Percentiles rank a stretch among this genome's conserved stretches.
Evolutionary conservation across 1,140 invertebrate species (phyloP).

Genomic region (Mylabris phalerata): DNA sequence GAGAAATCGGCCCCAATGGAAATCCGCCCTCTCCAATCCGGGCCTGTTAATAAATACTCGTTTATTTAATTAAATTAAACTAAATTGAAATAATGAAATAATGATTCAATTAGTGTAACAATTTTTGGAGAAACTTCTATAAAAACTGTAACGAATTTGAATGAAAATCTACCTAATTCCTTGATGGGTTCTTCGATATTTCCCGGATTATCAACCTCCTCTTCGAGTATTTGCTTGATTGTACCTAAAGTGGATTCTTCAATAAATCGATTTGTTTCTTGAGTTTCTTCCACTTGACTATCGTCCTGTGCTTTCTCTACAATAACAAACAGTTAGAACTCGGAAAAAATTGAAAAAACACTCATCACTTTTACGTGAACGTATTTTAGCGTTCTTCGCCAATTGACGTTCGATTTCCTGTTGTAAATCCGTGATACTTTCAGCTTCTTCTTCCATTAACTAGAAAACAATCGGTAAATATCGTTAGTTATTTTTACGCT

Average conservation of each 20-base stretch:
- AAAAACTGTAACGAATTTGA: background rate
- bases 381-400: constrained; percentile 51
- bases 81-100: too few relatives aligned
- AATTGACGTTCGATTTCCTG: constrained; percentile 69
- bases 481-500: background rate
- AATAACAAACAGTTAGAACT: background rate
- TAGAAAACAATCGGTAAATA: constrained; percentile 21
- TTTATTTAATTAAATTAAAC: too few relatives aligned
- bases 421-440: constrained; percentile 63
- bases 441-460: constrained; percentile 56
- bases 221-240: constrained; percentile 38
- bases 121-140: too few relatives aligned
- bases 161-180: constrained; percentile 20
- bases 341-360: too few relatives aligned
- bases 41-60: too few relatives aligned
- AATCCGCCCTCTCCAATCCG: too few relatives aligned
- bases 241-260: constrained; percentile 50
- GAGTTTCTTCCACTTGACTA: background rate
- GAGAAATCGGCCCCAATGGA: too few relatives aligned
- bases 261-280: constrained; percentile 45
- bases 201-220: constrained; percentile 19
- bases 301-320: constrained; percentile 1
- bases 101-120: too few relatives aligned
- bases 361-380: background rate
- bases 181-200: constrained; percentile 7